phyloP scores from a whole-genome alignment of 1,140 invertebrate genomes.

The Chironomus striatipennis region DNA sequence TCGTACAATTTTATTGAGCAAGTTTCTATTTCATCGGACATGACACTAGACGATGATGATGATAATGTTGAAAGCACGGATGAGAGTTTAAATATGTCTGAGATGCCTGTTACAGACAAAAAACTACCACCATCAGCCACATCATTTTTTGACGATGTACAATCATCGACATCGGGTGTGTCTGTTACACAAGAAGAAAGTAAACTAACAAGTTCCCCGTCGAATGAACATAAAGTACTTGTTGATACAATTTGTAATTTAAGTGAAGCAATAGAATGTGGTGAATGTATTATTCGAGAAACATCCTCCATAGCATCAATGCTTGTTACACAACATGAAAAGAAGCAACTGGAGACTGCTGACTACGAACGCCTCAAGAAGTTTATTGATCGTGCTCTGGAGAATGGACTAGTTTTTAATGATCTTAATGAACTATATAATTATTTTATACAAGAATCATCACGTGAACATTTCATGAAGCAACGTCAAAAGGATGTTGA shows the following conservation, averaged over 20 bases:
- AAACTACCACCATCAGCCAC: not conserved
- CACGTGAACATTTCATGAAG: not conserved
- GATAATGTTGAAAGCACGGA: slow-evolving; percentile 19
- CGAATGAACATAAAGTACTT: slow-evolving; percentile 8
- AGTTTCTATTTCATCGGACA: slow-evolving; percentile 21
- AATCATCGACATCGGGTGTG: not conserved
- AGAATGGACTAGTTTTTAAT: slow-evolving; percentile 21
- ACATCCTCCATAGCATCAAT: not conserved
- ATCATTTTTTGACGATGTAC: not conserved
- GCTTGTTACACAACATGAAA: not conserved
- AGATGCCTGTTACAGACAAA: not conserved
- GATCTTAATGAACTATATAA: slow-evolving; percentile 17
- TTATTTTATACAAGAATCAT: slow-evolving; percentile 23
- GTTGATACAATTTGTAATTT: slow-evolving; percentile 5
- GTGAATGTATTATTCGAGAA: not conserved
- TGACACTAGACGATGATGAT: slow-evolving; percentile 11
- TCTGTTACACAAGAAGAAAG: not conserved
- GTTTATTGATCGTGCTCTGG: not conserved
- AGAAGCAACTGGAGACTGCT: not conserved
- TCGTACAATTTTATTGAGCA: slow-evolving; percentile 27
- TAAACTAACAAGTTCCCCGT: not conserved
- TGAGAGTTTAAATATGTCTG: not conserved
- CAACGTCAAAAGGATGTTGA: not conserved
- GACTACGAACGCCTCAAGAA: not conserved
- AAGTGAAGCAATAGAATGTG: not conserved